Base-by-base conservation (phyloP, 2,113 vertebrate genomes). In the Tupaia chinensis region DNA sequence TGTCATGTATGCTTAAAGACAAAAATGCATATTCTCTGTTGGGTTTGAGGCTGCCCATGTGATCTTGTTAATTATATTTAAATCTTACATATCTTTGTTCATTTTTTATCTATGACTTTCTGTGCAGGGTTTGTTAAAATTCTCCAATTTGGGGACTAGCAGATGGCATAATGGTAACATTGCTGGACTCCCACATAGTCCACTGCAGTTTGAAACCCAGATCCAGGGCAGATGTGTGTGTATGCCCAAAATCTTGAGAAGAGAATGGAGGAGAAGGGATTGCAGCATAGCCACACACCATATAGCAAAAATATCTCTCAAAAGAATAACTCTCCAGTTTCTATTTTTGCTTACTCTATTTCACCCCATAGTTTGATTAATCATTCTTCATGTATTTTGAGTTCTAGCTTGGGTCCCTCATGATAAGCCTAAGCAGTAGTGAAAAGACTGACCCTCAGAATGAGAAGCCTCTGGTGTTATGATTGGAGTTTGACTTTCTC, bases 1-100 rank as follows among this genome's bases (percentile, higher is more conserved):
- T 92, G 44, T 70, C 27, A 19, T 56, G 0, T 65, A 68, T 86
- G 9, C 63, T 5, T 77, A 88, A 91, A 80, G 68, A 81, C 91
- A 87, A 89, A 84, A 79, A 86, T 54, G 22, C 79, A 19, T 69
- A 19, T 29, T 74, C 23, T 69, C 22, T 53, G 2, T 87, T 58
- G 19, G 20, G 14, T 58, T 16, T 79, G 65, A 90, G 74, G 22
- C 54, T 86, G 29, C 89, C 27, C 56, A 29, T 74, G 87, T 83
- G 61, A 90, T 15, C 56, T 89, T 78, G 89, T 86, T 89, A 53
- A 53, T 81, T 74, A 23, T 66, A 70, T 93, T 87, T 76, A 73
- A 94, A 69, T 68, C n/a, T 89, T 92, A n/a, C 2, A 27, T 68
- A 68, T 23, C 23, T 87, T 94, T 53, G 5, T 56, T 80, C 58